Conservation (phyloP, 2,888 invertebrate species). For the Morinoia aosen region DNA sequence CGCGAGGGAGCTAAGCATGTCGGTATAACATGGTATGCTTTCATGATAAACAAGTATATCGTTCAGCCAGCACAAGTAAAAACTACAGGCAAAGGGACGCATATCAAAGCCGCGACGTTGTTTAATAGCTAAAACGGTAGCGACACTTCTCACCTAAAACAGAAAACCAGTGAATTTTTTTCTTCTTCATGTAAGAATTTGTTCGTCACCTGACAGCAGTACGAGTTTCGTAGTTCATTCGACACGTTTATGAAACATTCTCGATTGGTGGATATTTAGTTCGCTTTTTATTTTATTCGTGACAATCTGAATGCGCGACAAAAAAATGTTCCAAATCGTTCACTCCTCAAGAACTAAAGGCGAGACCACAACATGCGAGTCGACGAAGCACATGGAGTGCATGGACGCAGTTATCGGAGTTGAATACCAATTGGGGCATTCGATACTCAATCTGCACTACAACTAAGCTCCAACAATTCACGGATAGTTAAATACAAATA, state of each 20-base stretch:
- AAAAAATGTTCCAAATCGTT: too few relatives aligned
- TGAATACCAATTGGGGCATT: not conserved
- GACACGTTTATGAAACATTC: too few relatives aligned
- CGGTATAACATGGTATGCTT: not conserved
- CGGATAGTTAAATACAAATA: not conserved
- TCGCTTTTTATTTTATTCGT: too few relatives aligned
- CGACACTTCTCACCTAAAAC: not conserved
- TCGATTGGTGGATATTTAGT: too few relatives aligned
- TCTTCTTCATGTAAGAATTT: too few relatives aligned
- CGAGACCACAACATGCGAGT: not conserved
- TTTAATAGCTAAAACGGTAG: too few relatives aligned
- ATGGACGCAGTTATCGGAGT: not conserved
- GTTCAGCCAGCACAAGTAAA: not conserved
- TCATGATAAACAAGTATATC: not conserved
- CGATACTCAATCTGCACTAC: not conserved
- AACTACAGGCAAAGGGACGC: not conserved
- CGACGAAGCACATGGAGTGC: not conserved
- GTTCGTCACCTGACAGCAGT: too few relatives aligned
- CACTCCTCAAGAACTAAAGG: too few relatives aligned
- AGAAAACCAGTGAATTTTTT: too few relatives aligned
- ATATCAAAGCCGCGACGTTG: not conserved
- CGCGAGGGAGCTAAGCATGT: too few relatives aligned
- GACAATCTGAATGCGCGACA: too few relatives aligned
- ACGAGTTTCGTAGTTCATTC: too few relatives aligned
- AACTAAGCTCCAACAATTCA: not conserved